Evolutionary conservation across 2,113 vertebrate species (phyloP), one percentile per base, ranked within the genome.

Genomic region (Corvus moneduloides): DNA sequence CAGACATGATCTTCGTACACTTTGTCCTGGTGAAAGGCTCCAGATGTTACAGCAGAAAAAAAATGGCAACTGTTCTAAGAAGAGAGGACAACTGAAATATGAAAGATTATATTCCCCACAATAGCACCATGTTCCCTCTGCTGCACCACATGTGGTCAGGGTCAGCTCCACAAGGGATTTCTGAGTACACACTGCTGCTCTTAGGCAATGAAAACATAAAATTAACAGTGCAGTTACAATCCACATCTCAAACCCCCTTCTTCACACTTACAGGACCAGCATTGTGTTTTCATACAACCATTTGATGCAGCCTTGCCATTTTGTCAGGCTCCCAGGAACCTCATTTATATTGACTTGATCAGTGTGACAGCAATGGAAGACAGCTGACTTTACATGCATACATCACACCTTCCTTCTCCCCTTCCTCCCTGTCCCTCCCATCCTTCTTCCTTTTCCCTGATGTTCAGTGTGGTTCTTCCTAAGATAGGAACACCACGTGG

Each of bases 91-190:
- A 51, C 7, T 0, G 8, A 80, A 41, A n/a, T 55, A 17, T 11
- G 30, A 74, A 76, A 17, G 24, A 61, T 32, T 8, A 3, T 0
- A 3, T 49, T 69, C 11, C 13, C 39, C 64, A 48, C 0, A 4
- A 43, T 18, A 75, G 41, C 2, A 14, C 11, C 74, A 22, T 1
- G 1, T 21, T 59, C 27, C n/a, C 43, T 1, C 0, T 27, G 37
- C 44, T 44, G 63, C 43, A 68, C 51, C 27, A 44, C 13, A 8
- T 8, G 7, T 1, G 13, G 33, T 48, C 33, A 81, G 55, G 32
- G 84, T 67, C 1, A 13, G 21, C 51, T 68, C 20, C 37, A 51
- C 51, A 32, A 72, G 48, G 27, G 30, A 68, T 43, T 62, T 68
- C 7, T 9, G 43, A 68, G n/a, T 16, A 82, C 10, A 37, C 2